Evolutionary conservation across 1,140 invertebrate species (phyloP).

Genomic region (Colletes latitarsis): DNA sequence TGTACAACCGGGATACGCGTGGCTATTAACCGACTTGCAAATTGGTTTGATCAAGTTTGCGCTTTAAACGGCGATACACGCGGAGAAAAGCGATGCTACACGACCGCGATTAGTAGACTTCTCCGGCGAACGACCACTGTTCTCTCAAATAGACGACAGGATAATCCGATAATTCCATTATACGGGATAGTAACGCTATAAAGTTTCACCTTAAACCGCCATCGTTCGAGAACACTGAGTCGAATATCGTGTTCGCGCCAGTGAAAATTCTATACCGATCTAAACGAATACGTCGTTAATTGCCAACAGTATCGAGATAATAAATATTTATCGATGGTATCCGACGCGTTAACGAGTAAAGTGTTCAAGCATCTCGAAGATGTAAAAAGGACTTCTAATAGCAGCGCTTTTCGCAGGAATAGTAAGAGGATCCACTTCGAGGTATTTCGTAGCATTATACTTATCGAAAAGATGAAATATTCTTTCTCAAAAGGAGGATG

Average conservation of each 20-base stretch:
- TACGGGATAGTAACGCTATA: conserved; percentile 55
- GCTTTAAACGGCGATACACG: conserved; percentile 42
- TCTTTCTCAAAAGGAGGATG: too few species aligned
- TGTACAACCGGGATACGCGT: background rate
- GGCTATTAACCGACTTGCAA: conserved; percentile 25
- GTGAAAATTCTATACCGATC: background rate
- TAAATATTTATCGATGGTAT: too few species aligned
- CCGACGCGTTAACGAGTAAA: too few species aligned
- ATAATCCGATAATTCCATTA: conserved; percentile 66
- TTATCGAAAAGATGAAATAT: too few species aligned
- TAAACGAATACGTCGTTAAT: background rate
- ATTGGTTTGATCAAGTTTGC: conserved; percentile 64
- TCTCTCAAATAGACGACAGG: conserved; percentile 34
- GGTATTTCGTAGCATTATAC: too few species aligned
- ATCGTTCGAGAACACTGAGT: background rate
- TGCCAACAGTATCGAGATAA: background rate
- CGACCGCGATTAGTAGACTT: conserved; percentile 52
- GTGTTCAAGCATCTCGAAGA: too few species aligned
- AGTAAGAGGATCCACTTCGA: too few species aligned
- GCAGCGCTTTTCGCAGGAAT: too few species aligned
- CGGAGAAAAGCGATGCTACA: conserved; percentile 9
- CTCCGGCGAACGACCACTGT: conserved; percentile 11
- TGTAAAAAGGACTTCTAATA: too few species aligned
- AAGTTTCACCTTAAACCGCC: conserved; percentile 57
- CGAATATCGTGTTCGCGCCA: background rate